Percentiles rank a stretch among this genome's conserved stretches.
Evolutionary conservation across 2,113 vertebrate genomes (phyloP).

Genomic region (Nestor notabilis): DNA sequence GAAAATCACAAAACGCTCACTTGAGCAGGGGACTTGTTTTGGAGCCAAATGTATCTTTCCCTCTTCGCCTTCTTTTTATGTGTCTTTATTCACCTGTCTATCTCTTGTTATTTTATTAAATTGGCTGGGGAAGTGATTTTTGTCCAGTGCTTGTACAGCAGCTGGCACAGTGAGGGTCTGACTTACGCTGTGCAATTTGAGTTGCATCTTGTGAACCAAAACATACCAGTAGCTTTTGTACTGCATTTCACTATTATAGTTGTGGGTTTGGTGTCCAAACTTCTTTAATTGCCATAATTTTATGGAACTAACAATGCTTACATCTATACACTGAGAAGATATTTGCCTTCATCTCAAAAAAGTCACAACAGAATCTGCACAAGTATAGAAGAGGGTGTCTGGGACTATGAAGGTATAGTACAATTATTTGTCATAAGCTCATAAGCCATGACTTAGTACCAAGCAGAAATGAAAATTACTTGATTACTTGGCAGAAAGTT

Average conservation of each 20-base stretch:
- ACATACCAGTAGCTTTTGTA: neutral
- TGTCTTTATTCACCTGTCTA: neutral
- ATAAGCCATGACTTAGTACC: neutral
- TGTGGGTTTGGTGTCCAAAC: neutral
- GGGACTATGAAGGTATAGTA: neutral
- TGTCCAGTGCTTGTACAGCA: neutral
- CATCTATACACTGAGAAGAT: neutral
- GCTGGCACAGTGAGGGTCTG: neutral
- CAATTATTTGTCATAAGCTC: neutral
- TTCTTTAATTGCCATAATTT: neutral
- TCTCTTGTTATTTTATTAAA: neutral
- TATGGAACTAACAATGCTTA: neutral
- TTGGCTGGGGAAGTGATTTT: neutral
- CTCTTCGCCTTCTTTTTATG: neutral
- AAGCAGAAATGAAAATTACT: neutral
- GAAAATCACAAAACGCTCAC: neutral
- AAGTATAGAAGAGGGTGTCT: neutral
- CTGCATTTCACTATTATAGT: neutral
- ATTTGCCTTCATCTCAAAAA: neutral
- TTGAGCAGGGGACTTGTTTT: neutral
- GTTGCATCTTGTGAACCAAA: neutral
- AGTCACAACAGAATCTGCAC: neutral
- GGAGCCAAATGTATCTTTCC: neutral
- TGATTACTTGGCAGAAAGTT: neutral
- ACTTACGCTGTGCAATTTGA: neutral